These are phyloP conservation scores for Temnothorax nylanderi DNA, from an alignment of 1,140 invertebrate genomes.

Conservation along the genomic window DNA sequence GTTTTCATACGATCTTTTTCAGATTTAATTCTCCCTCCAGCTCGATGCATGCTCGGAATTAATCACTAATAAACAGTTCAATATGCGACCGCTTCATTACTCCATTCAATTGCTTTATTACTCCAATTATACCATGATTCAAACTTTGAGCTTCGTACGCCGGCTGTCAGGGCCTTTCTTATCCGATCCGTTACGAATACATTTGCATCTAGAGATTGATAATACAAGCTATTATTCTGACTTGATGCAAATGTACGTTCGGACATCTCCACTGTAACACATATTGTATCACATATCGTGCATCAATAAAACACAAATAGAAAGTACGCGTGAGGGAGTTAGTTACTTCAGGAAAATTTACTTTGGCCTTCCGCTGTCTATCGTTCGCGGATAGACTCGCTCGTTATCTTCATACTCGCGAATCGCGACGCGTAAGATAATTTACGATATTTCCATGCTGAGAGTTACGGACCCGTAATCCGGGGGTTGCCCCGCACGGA, in stretches of 20 bases:
- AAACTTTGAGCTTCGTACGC: background rate
- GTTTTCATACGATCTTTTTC: background rate
- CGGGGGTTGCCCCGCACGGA: background rate
- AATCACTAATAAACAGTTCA: background rate
- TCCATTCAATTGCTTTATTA: background rate
- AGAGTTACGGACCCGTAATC: conserved; percentile 46
- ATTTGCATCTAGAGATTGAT: background rate
- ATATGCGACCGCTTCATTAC: background rate
- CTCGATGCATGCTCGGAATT: background rate
- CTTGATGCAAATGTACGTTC: background rate
- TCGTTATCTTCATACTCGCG: conserved; percentile 38
- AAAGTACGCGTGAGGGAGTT: background rate
- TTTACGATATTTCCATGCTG: conserved; percentile 35
- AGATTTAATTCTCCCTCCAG: background rate
- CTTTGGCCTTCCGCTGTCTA: background rate
- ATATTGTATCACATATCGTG: background rate
- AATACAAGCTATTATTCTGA: conserved; percentile 18
- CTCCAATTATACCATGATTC: background rate
- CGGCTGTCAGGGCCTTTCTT: background rate
- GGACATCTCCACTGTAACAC: background rate
- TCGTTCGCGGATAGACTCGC: background rate
- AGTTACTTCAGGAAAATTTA: conserved; percentile 25
- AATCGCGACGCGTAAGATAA: conserved; percentile 44
- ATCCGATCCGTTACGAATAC: background rate
- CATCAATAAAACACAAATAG: conserved; percentile 34